Evolutionary conservation across 2,888 invertebrate species (phyloP).

Genomic region (Meteorus cinctellus): DNA sequence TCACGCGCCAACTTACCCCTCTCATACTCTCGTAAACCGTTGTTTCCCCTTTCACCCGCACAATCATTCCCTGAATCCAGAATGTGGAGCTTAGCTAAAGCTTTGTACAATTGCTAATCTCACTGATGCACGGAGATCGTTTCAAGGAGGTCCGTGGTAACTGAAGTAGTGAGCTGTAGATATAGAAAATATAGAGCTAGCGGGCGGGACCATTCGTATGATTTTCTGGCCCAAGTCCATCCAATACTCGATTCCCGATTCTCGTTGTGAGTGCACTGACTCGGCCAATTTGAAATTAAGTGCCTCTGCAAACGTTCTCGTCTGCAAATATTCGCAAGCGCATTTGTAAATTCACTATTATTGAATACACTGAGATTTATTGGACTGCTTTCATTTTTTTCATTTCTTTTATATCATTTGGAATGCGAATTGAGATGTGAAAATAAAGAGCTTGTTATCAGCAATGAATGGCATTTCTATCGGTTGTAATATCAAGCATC

Average conservation of each 20-base stretch:
- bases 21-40: conserved; percentile 14
- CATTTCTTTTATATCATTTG: background rate
- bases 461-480: background rate
- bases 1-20: background rate
- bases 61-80: background rate
- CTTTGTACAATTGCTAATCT: conserved; percentile 57
- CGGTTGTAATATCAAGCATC: background rate
- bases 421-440: background rate
- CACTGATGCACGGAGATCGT: conserved; percentile 47
- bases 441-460: background rate
- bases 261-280: conserved; percentile 43
- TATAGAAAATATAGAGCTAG: conserved; percentile 39
- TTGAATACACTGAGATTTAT: background rate
- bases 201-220: conserved; percentile 42
- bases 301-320: conserved; percentile 37
- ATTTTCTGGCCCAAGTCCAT: conserved; percentile 51
- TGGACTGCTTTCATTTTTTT: conserved; percentile 9
- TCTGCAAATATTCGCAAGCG: conserved; percentile 9
- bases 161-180: conserved; percentile 33
- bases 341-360: conserved; percentile 7
- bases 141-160: conserved; percentile 39
- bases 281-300: conserved; percentile 51
- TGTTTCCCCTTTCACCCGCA: conserved; percentile 3
- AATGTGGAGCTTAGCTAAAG: conserved; percentile 40
- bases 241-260: conserved; percentile 48